A percentile compares a stretch with the other conserved stretches of the same genome.
Conservation (phyloP, 2,113 vertebrate genomes). For the Solea senegalensis region DNA sequence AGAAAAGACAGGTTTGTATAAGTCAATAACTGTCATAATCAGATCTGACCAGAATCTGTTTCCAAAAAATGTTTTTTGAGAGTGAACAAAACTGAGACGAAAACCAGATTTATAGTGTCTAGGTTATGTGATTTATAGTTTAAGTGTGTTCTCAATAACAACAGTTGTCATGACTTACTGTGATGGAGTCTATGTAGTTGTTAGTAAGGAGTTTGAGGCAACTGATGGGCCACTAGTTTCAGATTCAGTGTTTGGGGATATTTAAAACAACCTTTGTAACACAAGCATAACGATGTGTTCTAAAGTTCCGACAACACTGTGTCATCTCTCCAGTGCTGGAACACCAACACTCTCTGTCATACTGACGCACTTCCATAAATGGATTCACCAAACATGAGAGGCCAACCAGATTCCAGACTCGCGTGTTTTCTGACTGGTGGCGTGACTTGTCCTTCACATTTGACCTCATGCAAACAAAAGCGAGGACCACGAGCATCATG, state of each 20-base stretch:
- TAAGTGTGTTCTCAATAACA: background rate
- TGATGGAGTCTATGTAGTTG: background rate
- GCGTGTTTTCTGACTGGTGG: background rate
- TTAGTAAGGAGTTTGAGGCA: background rate
- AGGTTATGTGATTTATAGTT: background rate
- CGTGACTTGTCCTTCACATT: background rate
- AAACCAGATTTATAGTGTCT: background rate
- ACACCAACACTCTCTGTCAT: background rate
- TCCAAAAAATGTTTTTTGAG: background rate
- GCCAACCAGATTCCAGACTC: background rate
- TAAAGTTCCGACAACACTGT: slow-evolving; percentile 1
- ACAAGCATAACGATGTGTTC: slow-evolving; percentile 6
- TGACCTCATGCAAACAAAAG: slow-evolving; percentile 23
- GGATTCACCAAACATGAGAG: background rate
- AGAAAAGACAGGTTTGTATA: background rate
- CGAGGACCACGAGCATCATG: background rate
- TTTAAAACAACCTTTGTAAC: slow-evolving; percentile 49
- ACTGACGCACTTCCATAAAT: background rate
- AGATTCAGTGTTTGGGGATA: slow-evolving; percentile 48
- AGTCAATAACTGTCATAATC: too few species aligned
- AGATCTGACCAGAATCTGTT: too few species aligned
- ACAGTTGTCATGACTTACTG: background rate
- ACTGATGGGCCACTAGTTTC: slow-evolving; percentile 12
- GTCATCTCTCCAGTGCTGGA: background rate
- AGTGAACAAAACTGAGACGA: background rate